Evolutionary conservation across 2,888 invertebrate genomes (phyloP).

Genomic region (Malthinus flaveolus): DNA sequence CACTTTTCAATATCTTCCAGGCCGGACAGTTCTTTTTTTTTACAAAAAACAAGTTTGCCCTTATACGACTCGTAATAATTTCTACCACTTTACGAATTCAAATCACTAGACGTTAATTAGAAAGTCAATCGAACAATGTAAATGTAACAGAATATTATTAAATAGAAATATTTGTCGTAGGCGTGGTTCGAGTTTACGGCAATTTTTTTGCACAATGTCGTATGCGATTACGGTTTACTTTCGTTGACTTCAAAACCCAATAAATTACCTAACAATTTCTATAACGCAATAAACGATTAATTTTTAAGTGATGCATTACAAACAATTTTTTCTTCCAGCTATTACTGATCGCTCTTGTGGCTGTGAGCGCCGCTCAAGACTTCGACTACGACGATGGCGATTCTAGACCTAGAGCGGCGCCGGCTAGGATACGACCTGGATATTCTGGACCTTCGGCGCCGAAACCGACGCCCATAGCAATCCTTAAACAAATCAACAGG

Average conservation of each 20-base stretch:
- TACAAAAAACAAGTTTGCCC: not conserved
- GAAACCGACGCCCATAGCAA: constrained; percentile 72
- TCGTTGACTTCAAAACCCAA: constrained; percentile 33
- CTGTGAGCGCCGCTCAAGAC: constrained; percentile 59
- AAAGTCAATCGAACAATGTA: constrained; percentile 15
- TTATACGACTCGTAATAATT: not conserved
- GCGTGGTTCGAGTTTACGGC: constrained; percentile 17
- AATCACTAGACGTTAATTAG: constrained; percentile 12
- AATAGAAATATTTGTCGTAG: constrained; percentile 24
- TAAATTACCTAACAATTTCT: constrained; percentile 24
- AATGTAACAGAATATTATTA: constrained; percentile 12
- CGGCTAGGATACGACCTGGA: constrained; percentile 51
- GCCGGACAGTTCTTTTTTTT: not conserved
- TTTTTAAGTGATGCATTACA: not conserved
- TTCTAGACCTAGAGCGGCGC: constrained; percentile 54
- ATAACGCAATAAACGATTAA: not conserved
- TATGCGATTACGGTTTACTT: constrained; percentile 28
- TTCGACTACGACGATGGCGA: constrained; percentile 54
- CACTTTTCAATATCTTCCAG: too few species aligned
- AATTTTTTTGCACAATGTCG: constrained; percentile 21
- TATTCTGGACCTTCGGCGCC: constrained; percentile 50
- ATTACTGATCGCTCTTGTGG: constrained; percentile 39
- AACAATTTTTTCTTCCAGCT: constrained; percentile 18
- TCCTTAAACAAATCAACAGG: constrained; percentile 87
- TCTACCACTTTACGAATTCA: not conserved